Percentiles rank a stretch among this genome's conserved stretches.
phyloP scores from a whole-genome alignment of 92 coral and sea anemone species.

The Umimayanthus kanabou region DNA sequence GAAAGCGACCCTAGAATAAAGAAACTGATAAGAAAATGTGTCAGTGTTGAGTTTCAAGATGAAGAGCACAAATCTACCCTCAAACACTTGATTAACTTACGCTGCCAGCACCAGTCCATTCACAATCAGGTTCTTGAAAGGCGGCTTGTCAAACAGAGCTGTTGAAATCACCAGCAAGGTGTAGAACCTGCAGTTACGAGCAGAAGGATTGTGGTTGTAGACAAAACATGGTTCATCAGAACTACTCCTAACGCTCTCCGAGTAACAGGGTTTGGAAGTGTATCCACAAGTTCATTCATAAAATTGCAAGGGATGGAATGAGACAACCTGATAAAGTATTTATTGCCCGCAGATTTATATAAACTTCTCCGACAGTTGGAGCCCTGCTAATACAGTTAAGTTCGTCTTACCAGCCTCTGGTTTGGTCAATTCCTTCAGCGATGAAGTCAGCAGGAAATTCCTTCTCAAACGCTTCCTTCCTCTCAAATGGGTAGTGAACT shows the following conservation, averaged over 20 bases:
- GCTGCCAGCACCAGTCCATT: conserved; percentile 98
- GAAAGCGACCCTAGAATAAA: no score
- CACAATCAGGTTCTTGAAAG: conserved; percentile 97
- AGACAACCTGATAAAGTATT: background rate
- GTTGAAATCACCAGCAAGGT: conserved; percentile 95
- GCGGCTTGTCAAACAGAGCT: conserved; percentile 94
- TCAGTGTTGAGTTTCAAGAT: no score
- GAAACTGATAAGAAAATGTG: no score
- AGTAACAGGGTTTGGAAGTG: background rate
- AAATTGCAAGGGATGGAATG: background rate
- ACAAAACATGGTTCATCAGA: background rate
- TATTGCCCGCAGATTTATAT: no score
- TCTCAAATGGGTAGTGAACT: conserved; percentile 94
- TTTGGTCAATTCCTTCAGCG: conserved; percentile 99
- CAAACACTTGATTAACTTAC: conserved; percentile 53
- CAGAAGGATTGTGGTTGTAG: background rate
- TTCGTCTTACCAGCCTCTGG: conserved; percentile 92
- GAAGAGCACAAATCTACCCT: no score
- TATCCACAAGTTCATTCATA: background rate
- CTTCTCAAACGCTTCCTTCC: conserved; percentile 80
- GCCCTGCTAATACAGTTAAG: background rate
- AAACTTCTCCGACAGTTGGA: no score
- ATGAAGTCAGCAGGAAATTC: conserved; percentile 98
- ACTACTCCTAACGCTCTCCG: background rate
- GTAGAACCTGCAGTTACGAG: conserved; percentile 73